Percentiles rank a stretch among this genome's conserved stretches.
These are phyloP conservation scores for Agriopis aurantiaria DNA, from an alignment of 2,888 invertebrate species.

Conservation along the genomic window DNA sequence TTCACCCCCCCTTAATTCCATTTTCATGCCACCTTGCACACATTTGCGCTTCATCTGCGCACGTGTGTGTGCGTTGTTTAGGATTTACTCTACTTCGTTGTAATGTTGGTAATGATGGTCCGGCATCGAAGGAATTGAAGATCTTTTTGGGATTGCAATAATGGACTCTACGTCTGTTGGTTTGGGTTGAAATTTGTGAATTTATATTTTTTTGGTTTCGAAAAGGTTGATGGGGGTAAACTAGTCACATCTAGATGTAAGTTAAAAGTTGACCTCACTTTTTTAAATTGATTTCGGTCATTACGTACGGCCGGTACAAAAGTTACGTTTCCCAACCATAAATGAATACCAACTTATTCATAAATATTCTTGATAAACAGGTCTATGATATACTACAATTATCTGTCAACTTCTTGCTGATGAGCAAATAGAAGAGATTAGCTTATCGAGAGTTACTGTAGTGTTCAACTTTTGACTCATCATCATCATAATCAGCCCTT, in stretches of 20 bases:
- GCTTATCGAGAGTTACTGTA: too few relatives aligned
- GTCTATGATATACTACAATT: too few relatives aligned
- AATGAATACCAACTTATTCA: not conserved
- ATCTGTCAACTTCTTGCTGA: too few relatives aligned
- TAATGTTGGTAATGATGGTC: conserved; percentile 35
- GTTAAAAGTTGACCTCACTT: not conserved
- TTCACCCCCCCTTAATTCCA: conserved; percentile 76
- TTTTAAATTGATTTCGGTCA: not conserved
- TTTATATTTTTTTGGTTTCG: not conserved
- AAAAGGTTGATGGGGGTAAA: conserved; percentile 2
- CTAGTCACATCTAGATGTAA: conserved; percentile 10
- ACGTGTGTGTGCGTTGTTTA: conserved; percentile 55
- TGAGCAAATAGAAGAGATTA: too few relatives aligned
- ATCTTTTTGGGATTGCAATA: not conserved
- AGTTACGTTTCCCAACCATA: not conserved
- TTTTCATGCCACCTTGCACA: conserved; percentile 85
- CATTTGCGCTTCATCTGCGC: conserved; percentile 73
- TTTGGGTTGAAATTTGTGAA: conserved; percentile 1
- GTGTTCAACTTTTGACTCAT: too few relatives aligned
- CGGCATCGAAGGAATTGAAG: conserved; percentile 24
- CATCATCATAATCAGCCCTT: too few relatives aligned
- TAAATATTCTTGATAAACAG: not conserved
- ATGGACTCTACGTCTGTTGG: conserved; percentile 1
- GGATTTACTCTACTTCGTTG: conserved; percentile 37
- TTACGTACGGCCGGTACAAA: not conserved